These are phyloP conservation scores for Heliothis virescens DNA, from an alignment of 1,140 invertebrate species.

Conservation along the genomic window DNA sequence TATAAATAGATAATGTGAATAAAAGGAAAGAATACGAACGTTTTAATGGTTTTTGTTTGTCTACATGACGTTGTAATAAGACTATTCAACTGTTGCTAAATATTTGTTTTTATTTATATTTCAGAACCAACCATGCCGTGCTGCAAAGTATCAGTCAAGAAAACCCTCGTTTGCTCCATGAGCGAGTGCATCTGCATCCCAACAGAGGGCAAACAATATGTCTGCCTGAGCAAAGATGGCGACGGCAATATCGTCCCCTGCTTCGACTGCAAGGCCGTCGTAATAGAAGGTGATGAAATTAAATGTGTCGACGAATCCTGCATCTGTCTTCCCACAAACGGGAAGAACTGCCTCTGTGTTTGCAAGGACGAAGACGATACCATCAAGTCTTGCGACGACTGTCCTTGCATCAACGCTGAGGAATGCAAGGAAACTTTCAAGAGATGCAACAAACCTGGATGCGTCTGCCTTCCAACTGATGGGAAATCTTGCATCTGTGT, in stretches of 20 bases:
- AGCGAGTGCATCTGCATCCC: slow-evolving; percentile 41
- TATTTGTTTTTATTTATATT: not conserved
- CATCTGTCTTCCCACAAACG: slow-evolving; percentile 28
- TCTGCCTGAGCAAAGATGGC: slow-evolving; percentile 23
- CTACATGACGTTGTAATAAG: too few relatives aligned
- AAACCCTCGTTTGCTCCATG: slow-evolving; percentile 51
- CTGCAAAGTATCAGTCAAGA: slow-evolving; percentile 58
- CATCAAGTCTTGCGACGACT: slow-evolving; percentile 27
- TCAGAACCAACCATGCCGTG: slow-evolving; percentile 59
- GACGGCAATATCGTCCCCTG: slow-evolving; percentile 22
- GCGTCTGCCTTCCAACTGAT: slow-evolving; percentile 47
- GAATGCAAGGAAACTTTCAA: slow-evolving; percentile 37
- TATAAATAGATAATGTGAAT: too few relatives aligned
- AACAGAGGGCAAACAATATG: slow-evolving; percentile 17
- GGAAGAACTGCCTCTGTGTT: slow-evolving; percentile 17
- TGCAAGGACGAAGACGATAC: slow-evolving; percentile 18
- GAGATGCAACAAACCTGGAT: slow-evolving; percentile 54
- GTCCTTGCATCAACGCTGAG: slow-evolving; percentile 22
- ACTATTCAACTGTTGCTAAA: not conserved
- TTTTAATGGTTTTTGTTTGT: too few relatives aligned
- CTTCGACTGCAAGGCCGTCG: slow-evolving; percentile 27
- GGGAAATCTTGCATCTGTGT: slow-evolving; percentile 50
- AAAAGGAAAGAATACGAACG: too few relatives aligned
- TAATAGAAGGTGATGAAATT: slow-evolving; percentile 9
- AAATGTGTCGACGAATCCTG: slow-evolving; percentile 35